Evolutionary conservation across 2,888 invertebrate species (phyloP).

Genomic region (Fragum whitleyi): DNA sequence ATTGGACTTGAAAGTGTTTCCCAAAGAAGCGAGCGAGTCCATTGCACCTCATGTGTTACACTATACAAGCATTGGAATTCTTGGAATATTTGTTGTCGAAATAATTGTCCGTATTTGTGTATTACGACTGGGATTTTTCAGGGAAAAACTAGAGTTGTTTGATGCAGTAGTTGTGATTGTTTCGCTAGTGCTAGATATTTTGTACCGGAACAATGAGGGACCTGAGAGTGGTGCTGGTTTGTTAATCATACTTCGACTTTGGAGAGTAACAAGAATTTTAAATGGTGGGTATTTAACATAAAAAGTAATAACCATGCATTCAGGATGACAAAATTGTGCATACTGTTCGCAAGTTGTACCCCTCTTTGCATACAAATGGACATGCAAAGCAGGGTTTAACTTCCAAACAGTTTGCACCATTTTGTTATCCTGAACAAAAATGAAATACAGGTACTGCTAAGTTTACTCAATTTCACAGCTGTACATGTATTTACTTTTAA

Average conservation of each 20-base stretch:
- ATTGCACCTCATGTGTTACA: constrained; percentile 82
- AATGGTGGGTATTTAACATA: constrained; percentile 83
- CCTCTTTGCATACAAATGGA: no score
- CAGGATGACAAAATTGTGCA: no score
- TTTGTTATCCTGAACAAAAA: no score
- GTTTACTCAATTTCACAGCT: no score
- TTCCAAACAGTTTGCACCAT: no score
- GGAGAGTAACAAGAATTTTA: constrained; percentile 85
- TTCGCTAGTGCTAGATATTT: constrained; percentile 84
- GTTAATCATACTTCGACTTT: constrained; percentile 85
- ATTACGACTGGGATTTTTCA: constrained; percentile 83
- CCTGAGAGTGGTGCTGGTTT: constrained; percentile 83
- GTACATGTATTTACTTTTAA: no score
- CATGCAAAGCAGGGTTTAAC: no score
- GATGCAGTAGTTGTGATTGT: constrained; percentile 85
- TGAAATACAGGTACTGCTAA: no score
- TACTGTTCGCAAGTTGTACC: no score
- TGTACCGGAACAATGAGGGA: constrained; percentile 81
- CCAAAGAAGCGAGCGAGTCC: constrained; percentile 64
- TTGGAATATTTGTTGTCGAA: constrained; percentile 84
- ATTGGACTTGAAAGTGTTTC: constrained; percentile 83
- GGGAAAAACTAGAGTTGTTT: constrained; percentile 85
- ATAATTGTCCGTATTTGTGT: constrained; percentile 83
- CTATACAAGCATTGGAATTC: constrained; percentile 83
- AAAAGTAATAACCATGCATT: no score